phyloP scores from a whole-genome alignment of 2,113 vertebrate species.

The Oxyruncus cristatus region DNA sequence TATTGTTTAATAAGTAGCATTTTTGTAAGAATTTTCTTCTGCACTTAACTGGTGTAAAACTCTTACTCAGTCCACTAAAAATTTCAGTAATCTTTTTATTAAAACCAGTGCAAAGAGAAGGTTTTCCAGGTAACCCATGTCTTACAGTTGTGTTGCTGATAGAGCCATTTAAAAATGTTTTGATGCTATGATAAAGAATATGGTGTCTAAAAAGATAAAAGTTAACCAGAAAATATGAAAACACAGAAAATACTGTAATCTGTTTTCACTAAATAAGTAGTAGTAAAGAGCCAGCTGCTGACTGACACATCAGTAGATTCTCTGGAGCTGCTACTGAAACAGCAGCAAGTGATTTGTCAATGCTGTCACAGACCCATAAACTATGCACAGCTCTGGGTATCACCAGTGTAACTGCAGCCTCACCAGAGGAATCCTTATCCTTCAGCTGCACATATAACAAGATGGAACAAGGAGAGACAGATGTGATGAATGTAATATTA shows the following conservation, averaged over 20 bases:
- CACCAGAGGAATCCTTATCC: not conserved
- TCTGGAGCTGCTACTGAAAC: not conserved
- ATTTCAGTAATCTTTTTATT: not conserved
- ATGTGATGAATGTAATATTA: not conserved
- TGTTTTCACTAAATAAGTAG: not conserved
- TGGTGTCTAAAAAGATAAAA: not conserved
- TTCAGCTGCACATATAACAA: not conserved
- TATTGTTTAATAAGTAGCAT: not conserved
- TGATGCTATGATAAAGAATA: not conserved
- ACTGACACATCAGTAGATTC: not conserved
- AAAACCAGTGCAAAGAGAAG: not conserved
- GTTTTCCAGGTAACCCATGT: not conserved
- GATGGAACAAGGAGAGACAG: not conserved
- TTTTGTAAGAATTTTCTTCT: not conserved
- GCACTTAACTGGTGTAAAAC: not conserved
- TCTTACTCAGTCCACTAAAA: not conserved
- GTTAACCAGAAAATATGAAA: not conserved
- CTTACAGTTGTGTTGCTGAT: not conserved
- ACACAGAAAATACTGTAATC: not conserved
- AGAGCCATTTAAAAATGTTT: not conserved
- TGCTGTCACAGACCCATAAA: not conserved
- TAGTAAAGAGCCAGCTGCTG: not conserved
- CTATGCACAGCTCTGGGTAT: not conserved
- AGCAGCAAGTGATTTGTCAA: not conserved
- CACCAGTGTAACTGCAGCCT: not conserved